Base-by-base conservation (phyloP, 2,113 vertebrate species). In the Miniopterus natalensis region DNA sequence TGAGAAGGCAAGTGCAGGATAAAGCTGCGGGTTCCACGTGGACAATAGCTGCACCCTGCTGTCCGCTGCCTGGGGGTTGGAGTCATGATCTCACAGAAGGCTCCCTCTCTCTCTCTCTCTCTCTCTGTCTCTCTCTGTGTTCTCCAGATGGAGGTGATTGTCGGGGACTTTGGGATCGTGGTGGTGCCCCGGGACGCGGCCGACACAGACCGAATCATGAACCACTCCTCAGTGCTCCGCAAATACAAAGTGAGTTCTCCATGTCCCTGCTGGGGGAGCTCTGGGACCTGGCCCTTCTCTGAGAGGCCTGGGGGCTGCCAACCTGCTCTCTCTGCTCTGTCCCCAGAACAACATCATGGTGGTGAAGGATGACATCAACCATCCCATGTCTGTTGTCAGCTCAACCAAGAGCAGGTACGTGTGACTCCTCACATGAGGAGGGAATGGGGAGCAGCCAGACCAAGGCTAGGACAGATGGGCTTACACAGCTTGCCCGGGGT, bases 321-420 rank as follows among this genome's bases (percentile, higher is more conserved):
- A 53, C 21, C 68, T 51, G 1, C 40, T n/a, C 79, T 89, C 75
- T 40, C 49, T 96, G 79, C 36, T 94, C 63, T 66, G 5, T 55
- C 84, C 73, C 17, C 97, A 99, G 99, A 99, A 99, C 96, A 99
- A 99, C 98, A 99, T 99, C 97, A 95, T 98, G 45, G 99, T 99
- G 95, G 99, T 99, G 96, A 99, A 99, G 93, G 99, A 99, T 0
- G 99, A 99, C 13, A 96, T 95, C 31, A 99, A 99, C 97, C 99
- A 99, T 90, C 99, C 99, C 15, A 99, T 99, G 99, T 99, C 99
- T 10, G 96, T 99, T 0, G 99, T 99, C 98, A 99, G 99, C 98
- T 99, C 99, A 61, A 99, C 99, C 94, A 99, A 99, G 98, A 99
- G 99, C 99, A 99, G 99, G 99, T 99, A 88, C 0, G 98, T 97